These are phyloP conservation scores for Piaya cayana DNA, from an alignment of 2,113 vertebrate genomes.

Conservation along the genomic window DNA sequence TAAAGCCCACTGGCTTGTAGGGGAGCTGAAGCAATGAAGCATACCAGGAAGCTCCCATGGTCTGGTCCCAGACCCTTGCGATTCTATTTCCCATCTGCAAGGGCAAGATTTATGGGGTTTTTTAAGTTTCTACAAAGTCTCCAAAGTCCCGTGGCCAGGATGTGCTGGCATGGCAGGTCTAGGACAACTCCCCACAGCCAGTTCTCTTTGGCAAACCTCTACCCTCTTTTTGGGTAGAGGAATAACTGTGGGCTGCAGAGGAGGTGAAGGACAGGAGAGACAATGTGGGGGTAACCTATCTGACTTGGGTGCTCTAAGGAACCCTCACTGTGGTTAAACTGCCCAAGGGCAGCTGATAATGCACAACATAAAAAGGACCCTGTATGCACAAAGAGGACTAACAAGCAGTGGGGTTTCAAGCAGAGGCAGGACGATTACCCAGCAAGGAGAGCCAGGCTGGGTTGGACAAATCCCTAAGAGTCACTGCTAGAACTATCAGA, in stretches of 20 bases:
- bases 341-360: not conserved
- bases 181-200: too few species aligned
- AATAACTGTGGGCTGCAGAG: not conserved
- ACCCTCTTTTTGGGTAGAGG: too few species aligned
- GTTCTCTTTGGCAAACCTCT: too few species aligned
- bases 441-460: not conserved
- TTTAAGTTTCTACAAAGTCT: not conserved
- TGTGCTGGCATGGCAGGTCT: not conserved
- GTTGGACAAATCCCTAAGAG: not conserved
- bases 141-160: not conserved
- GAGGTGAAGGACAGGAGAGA: not conserved
- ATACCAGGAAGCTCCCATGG: not conserved
- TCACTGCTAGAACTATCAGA: not conserved
- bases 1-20: not conserved
- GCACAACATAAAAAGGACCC: fast-evolving
- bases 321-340: not conserved
- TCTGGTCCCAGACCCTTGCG: not conserved
- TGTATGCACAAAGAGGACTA: not conserved
- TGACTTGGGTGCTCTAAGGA: not conserved
- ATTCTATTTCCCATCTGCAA: not conserved
- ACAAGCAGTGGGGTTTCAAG: not conserved
- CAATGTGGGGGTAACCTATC: fast-evolving
- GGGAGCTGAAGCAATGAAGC: not conserved
- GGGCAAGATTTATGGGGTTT: too few species aligned
- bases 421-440: not conserved